These are phyloP conservation scores for Heterochromis multidens DNA, from an alignment of 2,113 vertebrate species.

Conservation along the genomic window DNA sequence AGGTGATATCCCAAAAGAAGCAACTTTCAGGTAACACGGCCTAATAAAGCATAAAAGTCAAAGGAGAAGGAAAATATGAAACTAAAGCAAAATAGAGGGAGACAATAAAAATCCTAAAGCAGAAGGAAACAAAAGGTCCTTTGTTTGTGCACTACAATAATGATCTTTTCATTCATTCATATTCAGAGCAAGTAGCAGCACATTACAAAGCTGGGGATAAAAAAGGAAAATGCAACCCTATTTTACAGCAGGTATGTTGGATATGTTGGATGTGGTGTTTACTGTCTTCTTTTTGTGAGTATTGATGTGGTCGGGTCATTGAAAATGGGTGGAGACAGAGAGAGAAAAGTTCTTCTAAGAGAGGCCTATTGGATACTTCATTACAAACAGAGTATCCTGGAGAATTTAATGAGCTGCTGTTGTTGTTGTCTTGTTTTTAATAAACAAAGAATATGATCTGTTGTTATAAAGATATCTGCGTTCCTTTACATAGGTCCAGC, in stretches of 20 bases:
- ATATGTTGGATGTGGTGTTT: background rate
- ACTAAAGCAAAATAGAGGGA: background rate
- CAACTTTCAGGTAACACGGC: too few species aligned
- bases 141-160: background rate
- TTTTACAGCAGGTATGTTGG: background rate
- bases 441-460: background rate
- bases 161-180: background rate
- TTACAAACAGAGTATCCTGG: background rate
- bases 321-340: accelerated
- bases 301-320: background rate
- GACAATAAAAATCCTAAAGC: background rate
- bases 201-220: accelerated
- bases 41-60: too few species aligned
- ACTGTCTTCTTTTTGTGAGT: background rate
- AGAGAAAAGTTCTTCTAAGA: background rate
- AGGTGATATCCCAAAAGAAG: background rate
- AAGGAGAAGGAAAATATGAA: too few species aligned
- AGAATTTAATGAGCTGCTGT: background rate
- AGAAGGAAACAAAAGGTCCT: background rate
- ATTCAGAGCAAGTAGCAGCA: background rate
- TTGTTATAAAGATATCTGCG: too few species aligned
- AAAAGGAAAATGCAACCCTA: background rate
- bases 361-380: background rate
- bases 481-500: too few species aligned
- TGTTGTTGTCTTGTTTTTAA: background rate